phyloP scores from a whole-genome alignment of 2,888 invertebrate species.

The Halictus ligatus region DNA sequence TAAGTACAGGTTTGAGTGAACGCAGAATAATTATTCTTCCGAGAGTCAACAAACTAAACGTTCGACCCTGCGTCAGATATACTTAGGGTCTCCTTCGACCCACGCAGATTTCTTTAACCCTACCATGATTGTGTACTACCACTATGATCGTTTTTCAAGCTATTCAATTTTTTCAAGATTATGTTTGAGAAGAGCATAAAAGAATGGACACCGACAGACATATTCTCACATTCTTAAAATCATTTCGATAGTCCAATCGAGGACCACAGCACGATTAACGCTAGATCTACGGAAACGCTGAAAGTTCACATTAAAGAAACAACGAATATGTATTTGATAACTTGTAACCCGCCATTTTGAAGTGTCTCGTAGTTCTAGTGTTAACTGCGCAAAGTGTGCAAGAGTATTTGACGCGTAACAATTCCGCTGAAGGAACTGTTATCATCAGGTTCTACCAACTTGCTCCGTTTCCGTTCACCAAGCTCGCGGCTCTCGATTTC shows the following conservation, averaged over 20 bases:
- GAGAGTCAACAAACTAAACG: not conserved
- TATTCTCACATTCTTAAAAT: not conserved
- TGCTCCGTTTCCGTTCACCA: not conserved
- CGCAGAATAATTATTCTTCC: not conserved
- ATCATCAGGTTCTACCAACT: constrained; percentile 25
- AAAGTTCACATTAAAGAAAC: not conserved
- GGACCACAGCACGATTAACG: not conserved
- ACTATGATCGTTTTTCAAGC: not conserved
- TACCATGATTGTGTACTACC: not conserved
- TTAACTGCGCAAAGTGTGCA: not conserved
- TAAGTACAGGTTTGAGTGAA: not conserved
- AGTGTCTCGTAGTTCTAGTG: not conserved
- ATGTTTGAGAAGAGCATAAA: not conserved
- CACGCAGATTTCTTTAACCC: not conserved
- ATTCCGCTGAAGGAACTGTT: not conserved
- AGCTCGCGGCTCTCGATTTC: not conserved
- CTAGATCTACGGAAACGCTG: not conserved
- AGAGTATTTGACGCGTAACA: not conserved
- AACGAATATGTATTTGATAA: not conserved
- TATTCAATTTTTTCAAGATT: not conserved
- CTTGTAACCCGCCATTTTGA: not conserved
- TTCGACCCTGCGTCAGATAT: not conserved
- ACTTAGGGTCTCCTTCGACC: not conserved
- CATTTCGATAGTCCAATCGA: not conserved
- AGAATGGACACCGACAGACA: not conserved